Conservation (phyloP, 92 coral and sea anemone genomes). For the Phenganax marumi region DNA sequence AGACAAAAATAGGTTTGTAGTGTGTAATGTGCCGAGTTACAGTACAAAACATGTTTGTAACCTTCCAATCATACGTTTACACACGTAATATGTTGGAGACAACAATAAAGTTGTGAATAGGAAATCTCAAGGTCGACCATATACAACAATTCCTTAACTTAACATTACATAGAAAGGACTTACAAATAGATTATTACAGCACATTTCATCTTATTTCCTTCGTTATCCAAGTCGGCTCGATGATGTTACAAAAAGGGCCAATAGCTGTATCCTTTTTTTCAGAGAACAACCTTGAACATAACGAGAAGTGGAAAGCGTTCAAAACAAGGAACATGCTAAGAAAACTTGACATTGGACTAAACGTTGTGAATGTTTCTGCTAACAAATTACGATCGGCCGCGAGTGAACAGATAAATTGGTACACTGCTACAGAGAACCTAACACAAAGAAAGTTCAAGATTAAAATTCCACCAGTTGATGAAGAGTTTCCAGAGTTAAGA, state of each 20-base stretch:
- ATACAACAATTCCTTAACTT: no score
- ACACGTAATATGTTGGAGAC: no score
- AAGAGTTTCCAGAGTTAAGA: conserved; percentile 39
- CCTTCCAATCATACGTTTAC: no score
- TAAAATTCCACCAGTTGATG: conserved; percentile 18
- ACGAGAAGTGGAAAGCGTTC: conserved; percentile 28
- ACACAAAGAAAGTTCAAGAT: conserved; percentile 24
- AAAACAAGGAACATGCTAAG: conserved; percentile 13
- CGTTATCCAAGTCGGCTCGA: not conserved
- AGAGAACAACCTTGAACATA: conserved; percentile 7
- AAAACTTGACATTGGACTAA: conserved; percentile 34
- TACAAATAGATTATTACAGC: no score
- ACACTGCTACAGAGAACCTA: not conserved
- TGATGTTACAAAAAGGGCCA: not conserved
- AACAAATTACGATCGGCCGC: not conserved
- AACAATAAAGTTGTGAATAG: no score
- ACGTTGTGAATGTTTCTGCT: not conserved
- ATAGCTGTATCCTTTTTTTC: not conserved
- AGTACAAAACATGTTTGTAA: no score
- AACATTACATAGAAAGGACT: no score
- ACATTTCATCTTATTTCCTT: not conserved
- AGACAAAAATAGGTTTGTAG: conserved; percentile 13
- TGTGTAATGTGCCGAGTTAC: no score
- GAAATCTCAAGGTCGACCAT: no score
- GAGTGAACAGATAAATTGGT: not conserved